Base-by-base conservation (phyloP, 2,797 vertebrate genomes). In the Danio jaintianensis region DNA sequence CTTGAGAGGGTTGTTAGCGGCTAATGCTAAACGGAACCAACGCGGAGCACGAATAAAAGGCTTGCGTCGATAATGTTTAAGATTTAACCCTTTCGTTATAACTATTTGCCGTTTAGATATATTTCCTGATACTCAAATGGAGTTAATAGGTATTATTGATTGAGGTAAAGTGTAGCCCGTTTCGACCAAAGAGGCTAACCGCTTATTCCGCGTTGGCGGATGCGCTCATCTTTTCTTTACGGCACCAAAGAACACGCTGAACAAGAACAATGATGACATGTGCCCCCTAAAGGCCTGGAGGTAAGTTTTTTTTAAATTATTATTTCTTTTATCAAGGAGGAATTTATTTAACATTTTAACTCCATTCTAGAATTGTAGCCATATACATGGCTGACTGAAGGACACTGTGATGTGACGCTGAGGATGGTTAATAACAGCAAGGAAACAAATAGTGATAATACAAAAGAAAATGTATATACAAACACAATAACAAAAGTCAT, bases 181-280 rank as follows among this genome's bases (percentile, higher is more conserved):
- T 20, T 63, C 40, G 16, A 8, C 36, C n/a, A 64, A 55, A 61
- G 1, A 63, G 11, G 78, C 78, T 80, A 80, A 73, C 48, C 56
- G 61, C 59, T 64, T 10, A 36, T 63, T 66, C 78, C 78, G 78
- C 78, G 78, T 80, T 80, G 78, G 69, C 78, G 78, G 69, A 80
- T 66, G 59, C 20, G 63, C 40, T 55, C 68, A 56, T 1, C 50
- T 69, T 56, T 73, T 73, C 78, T 55, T 80, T 78, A 11, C 69
- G 13, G 15, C 3, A 3, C 13, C 3, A 8, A 72, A n/a, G 29
- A 11, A 18, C 68, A 15, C 69, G 18, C 13, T n/a, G 18, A 62
- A 15, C 61, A 7, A 15, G 7, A 4, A 18, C 40, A 6, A 4
- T 15, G 0, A 11, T 10, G 20, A 12, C 9, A 13, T 47, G 48